Conservation (phyloP, 1,140 invertebrate genomes). For the Heterodera schachtii region DNA sequence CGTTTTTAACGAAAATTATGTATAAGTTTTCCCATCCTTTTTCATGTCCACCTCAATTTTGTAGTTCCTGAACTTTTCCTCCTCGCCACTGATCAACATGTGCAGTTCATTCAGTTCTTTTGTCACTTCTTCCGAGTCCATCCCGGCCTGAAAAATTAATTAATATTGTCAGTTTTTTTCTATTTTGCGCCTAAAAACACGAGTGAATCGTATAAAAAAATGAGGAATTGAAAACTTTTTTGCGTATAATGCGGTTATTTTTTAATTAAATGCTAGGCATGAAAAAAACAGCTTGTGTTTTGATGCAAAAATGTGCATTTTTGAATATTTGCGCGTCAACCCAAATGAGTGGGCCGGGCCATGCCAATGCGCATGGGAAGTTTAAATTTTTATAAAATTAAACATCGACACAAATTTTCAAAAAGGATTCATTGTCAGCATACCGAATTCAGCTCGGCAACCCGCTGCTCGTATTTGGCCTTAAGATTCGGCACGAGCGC, state of each 20-base stretch:
- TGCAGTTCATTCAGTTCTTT: constrained; percentile 77
- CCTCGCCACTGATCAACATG: constrained; percentile 82
- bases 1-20: too few species aligned
- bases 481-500: constrained; percentile 89
- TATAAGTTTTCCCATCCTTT: not conserved
- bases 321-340: too few species aligned
- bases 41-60: constrained; percentile 73
- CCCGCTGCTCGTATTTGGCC: constrained; percentile 79
- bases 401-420: not conserved
- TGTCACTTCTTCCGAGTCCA: constrained; percentile 72
- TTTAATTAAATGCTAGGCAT: too few species aligned
- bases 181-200: too few species aligned
- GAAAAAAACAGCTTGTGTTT: too few species aligned
- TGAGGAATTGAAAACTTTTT: too few species aligned
- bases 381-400: constrained; percentile 29
- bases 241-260: constrained; percentile 37
- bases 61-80: constrained; percentile 76
- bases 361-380: too few species aligned
- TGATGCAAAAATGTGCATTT: too few species aligned
- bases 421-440: not conserved
- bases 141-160: constrained; percentile 51
- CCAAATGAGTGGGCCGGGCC: too few species aligned
- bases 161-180: too few species aligned
- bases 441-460: constrained; percentile 72
- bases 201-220: too few species aligned